Percentiles rank a stretch among this genome's conserved stretches.
These are phyloP conservation scores for Bungarus multicinctus DNA, from an alignment of 2,113 vertebrate genomes.

Conservation along the genomic window DNA sequence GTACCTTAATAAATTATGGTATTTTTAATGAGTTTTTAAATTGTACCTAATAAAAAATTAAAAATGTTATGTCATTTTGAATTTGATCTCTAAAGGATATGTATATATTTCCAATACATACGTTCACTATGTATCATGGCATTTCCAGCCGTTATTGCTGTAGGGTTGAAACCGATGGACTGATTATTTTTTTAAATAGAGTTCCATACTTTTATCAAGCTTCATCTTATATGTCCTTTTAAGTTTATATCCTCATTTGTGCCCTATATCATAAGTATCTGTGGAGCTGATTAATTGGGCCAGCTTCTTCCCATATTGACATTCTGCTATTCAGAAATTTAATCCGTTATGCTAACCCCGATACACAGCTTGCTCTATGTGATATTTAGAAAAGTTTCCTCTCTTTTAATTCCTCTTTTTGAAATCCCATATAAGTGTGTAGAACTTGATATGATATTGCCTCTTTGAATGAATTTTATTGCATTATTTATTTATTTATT, in stretches of 20 bases:
- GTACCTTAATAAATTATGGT: neutral
- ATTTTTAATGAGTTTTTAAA: neutral
- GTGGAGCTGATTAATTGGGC: neutral
- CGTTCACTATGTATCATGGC: neutral
- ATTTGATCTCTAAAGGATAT: neutral
- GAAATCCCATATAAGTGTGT: neutral
- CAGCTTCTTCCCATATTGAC: neutral
- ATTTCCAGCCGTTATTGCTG: neutral
- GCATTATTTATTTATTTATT: neutral
- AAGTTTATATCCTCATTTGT: neutral
- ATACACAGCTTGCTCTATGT: neutral
- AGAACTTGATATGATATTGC: neutral
- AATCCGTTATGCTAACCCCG: neutral
- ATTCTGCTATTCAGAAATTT: neutral
- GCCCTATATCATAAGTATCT: neutral
- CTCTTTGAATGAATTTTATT: neutral
- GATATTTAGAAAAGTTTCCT: neutral
- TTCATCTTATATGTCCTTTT: neutral
- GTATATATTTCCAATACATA: neutral
- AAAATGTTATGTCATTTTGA: neutral
- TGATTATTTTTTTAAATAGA: neutral
- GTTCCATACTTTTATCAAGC: neutral
- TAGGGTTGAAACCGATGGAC: neutral
- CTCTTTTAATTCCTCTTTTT: neutral
- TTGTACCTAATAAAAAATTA: neutral